A percentile compares a stretch with the other conserved stretches of the same genome.
Evolutionary conservation across 2,113 vertebrate genomes (phyloP).

Genomic region (Coptodon rendalli): DNA sequence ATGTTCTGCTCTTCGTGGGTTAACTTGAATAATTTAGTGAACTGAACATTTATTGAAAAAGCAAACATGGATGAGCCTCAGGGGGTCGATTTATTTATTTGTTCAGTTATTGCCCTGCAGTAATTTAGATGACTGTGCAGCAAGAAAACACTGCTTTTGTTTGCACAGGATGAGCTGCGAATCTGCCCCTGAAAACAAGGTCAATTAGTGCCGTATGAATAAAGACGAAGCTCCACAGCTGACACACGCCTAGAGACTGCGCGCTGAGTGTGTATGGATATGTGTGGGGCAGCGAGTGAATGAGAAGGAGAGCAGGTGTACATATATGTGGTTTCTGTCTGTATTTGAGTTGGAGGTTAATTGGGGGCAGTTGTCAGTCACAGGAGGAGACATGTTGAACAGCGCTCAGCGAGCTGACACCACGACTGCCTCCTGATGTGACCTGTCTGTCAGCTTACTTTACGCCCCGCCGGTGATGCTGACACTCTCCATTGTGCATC

Average conservation of each 20-base stretch:
- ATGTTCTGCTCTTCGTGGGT: neutral
- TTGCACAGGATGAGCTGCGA: neutral
- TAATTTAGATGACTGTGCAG: neutral
- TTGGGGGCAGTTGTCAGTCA: slow-evolving; percentile 58
- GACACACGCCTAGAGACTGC: neutral
- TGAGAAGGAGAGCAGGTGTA: slow-evolving; percentile 33
- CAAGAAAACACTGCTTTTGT: neutral
- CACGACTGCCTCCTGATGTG: slow-evolving; percentile 35
- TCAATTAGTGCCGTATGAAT: slow-evolving; percentile 36
- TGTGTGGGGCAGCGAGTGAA: neutral
- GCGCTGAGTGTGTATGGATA: neutral
- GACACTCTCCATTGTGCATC: slow-evolving; percentile 48
- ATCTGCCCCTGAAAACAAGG: slow-evolving; percentile 15
- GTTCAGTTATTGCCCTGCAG: neutral
- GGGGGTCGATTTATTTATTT: neutral
- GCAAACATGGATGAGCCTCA: neutral
- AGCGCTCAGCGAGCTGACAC: slow-evolving; percentile 41
- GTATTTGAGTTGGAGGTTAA: slow-evolving; percentile 48
- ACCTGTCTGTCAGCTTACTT: slow-evolving; percentile 53
- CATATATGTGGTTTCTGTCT: slow-evolving; percentile 20
- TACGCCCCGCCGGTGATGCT: slow-evolving; percentile 25
- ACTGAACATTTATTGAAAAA: neutral
- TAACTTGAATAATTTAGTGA: neutral
- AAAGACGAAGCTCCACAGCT: slow-evolving; percentile 27
- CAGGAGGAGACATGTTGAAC: slow-evolving; percentile 52